phyloP scores from a whole-genome alignment of 2,113 vertebrate species.

The Dipodomys spectabilis region DNA sequence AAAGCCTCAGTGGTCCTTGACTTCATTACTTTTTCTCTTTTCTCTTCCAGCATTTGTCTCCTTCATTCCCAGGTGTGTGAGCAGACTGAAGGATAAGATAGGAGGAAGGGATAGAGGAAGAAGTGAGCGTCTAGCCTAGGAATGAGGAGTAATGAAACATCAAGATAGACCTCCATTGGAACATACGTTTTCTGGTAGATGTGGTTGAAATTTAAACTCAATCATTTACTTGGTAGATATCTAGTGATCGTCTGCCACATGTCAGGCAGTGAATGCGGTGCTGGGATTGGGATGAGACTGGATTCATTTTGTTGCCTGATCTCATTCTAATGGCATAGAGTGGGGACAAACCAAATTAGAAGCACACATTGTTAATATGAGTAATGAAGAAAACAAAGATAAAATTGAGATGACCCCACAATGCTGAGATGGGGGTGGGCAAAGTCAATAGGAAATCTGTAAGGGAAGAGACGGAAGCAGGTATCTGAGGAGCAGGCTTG shows the following conservation, averaged over 20 bases:
- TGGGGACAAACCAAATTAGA: neutral
- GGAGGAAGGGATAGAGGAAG: neutral
- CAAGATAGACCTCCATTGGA: neutral
- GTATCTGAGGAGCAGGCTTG: rapidly evolving
- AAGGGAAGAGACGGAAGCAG: neutral
- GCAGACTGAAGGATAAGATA: neutral
- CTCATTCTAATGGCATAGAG: neutral
- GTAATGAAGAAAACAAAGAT: neutral
- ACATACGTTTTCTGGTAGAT: neutral
- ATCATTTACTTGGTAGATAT: neutral
- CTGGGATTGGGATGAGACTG: no score
- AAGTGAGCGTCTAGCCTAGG: neutral
- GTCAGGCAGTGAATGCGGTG: neutral
- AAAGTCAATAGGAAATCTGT: neutral
- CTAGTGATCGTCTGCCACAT: neutral
- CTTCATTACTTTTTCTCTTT: neutral
- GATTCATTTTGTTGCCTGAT: neutral
- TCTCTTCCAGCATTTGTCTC: neutral
- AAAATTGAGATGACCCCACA: neutral
- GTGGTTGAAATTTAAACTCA: neutral
- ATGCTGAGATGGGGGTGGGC: no score
- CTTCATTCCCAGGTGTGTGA: neutral
- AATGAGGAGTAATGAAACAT: neutral
- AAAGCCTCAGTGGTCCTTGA: neutral
- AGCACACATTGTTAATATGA: neutral